A percentile compares a stretch with the other conserved stretches of the same genome.
Evolutionary conservation across 2,113 vertebrate species (phyloP).

Genomic region (Zosterops borbonicus): DNA sequence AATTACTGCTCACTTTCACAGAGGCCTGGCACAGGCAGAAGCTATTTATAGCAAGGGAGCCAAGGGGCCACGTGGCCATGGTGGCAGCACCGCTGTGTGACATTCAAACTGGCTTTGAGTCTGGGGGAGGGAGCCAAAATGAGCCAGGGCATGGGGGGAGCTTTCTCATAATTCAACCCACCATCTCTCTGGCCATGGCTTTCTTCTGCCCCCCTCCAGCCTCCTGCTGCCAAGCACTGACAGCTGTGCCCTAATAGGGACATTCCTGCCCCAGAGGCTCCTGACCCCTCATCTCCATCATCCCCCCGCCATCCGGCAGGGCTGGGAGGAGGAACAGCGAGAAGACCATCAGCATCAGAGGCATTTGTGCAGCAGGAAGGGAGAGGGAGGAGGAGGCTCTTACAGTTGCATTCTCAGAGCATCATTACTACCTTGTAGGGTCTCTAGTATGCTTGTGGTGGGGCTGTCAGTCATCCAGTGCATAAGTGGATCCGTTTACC

Average conservation of each 20-base stretch:
- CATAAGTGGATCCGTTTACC: not conserved
- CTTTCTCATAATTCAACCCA: slow-evolving; percentile 2
- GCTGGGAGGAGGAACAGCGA: not conserved
- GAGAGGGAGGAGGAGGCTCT: not conserved
- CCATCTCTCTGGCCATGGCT: not conserved
- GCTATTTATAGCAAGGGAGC: slow-evolving; percentile 42
- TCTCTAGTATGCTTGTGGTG: not conserved
- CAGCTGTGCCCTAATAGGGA: slow-evolving; percentile 25
- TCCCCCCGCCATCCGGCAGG: not conserved
- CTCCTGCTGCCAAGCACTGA: not conserved
- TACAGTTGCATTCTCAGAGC: not conserved
- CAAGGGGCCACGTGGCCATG: fast-evolving
- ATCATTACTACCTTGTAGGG: not conserved
- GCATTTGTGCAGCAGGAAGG: not conserved
- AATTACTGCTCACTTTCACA: fast-evolving
- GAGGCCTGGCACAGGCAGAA: not conserved
- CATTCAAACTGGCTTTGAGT: slow-evolving; percentile 26
- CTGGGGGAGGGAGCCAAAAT: not conserved
- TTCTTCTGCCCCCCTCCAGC: not conserved
- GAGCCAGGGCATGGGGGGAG: not conserved
- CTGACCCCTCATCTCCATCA: not conserved
- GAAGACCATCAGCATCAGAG: not conserved
- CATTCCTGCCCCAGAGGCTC: not conserved
- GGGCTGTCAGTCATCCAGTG: not conserved
- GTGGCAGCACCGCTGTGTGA: not conserved